Percentiles rank a stretch among this genome's conserved stretches.
phyloP scores from a whole-genome alignment of 2,888 invertebrate species.

The Drosophila diplacantha region DNA sequence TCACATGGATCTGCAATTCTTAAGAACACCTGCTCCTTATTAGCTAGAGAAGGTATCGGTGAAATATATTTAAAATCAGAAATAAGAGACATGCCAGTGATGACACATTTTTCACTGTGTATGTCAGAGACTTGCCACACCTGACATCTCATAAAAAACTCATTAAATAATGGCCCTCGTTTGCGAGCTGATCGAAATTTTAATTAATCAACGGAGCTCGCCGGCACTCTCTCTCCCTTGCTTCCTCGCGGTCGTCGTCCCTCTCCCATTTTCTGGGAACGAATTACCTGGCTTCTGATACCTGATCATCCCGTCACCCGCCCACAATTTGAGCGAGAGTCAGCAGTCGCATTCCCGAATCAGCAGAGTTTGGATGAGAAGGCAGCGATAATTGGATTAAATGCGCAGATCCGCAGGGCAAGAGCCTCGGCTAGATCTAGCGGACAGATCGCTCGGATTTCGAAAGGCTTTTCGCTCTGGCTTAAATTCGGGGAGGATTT shows the following conservation, averaged over 20 bases:
- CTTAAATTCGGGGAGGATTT: slow-evolving; percentile 44
- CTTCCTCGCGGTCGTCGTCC: not conserved
- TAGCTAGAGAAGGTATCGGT: not conserved
- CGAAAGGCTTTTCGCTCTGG: slow-evolving; percentile 45
- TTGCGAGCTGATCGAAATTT: slow-evolving; percentile 68
- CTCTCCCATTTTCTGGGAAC: slow-evolving; percentile 47
- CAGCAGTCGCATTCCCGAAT: slow-evolving; percentile 21
- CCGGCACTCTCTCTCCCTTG: slow-evolving; percentile 1
- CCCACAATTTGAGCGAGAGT: slow-evolving; percentile 61
- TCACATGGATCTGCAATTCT: too few relatives aligned
- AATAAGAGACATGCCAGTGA: not conserved
- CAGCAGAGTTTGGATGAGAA: slow-evolving; percentile 9
- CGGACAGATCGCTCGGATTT: slow-evolving; percentile 58
- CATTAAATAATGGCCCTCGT: slow-evolving; percentile 70
- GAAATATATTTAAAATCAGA: not conserved
- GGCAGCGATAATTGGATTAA: slow-evolving; percentile 69
- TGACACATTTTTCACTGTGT: not conserved
- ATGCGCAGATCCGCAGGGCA: slow-evolving; percentile 41
- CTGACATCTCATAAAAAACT: slow-evolving; percentile 61
- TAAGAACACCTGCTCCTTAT: too few relatives aligned
- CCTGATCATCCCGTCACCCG: slow-evolving; percentile 61
- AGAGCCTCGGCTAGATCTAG: slow-evolving; percentile 32
- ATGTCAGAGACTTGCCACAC: slow-evolving; percentile 55
- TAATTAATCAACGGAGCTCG: slow-evolving; percentile 62
- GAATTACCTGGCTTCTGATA: slow-evolving; percentile 22